Percentiles rank a stretch among this genome's conserved stretches.
Conservation (phyloP, 2,797 vertebrate genomes). For the Momotus momota region DNA sequence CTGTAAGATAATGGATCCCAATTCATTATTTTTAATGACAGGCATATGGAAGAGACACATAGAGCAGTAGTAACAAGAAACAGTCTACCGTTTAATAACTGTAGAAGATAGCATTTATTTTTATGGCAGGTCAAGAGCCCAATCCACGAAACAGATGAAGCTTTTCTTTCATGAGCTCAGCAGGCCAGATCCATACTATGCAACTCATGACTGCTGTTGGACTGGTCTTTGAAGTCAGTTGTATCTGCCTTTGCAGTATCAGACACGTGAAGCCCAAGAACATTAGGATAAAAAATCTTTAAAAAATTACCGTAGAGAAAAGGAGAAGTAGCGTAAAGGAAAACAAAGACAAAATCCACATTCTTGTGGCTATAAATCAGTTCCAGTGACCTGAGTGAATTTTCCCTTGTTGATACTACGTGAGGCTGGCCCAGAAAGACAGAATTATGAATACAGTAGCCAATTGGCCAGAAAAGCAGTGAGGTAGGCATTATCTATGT, state of each 20-base stretch:
- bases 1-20: not conserved
- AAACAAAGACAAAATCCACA: slow-evolving; percentile 14
- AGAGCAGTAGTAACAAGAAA: slow-evolving; percentile 56
- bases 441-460: not conserved
- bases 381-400: slow-evolving; percentile 1
- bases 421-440: not conserved
- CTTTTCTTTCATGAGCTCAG: slow-evolving; percentile 54
- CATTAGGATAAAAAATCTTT: not conserved
- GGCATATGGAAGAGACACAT: slow-evolving; percentile 7
- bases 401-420: not conserved
- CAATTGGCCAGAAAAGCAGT: not conserved
- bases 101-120: slow-evolving; percentile 58
- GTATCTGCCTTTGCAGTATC: not conserved
- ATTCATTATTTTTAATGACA: slow-evolving; percentile 66
- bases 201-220: not conserved
- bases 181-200: not conserved
- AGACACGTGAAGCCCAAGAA: not conserved
- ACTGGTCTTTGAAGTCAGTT: slow-evolving; percentile 40
- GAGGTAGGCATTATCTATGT: not conserved
- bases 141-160: slow-evolving; percentile 47
- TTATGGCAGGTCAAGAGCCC: slow-evolving; percentile 50
- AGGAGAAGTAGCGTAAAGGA: not conserved
- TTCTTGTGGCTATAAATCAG: slow-evolving; percentile 27
- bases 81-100: slow-evolving; percentile 52
- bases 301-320: not conserved